Conservation (phyloP, 2,113 vertebrate species). For the Lophotis ruficrista region DNA sequence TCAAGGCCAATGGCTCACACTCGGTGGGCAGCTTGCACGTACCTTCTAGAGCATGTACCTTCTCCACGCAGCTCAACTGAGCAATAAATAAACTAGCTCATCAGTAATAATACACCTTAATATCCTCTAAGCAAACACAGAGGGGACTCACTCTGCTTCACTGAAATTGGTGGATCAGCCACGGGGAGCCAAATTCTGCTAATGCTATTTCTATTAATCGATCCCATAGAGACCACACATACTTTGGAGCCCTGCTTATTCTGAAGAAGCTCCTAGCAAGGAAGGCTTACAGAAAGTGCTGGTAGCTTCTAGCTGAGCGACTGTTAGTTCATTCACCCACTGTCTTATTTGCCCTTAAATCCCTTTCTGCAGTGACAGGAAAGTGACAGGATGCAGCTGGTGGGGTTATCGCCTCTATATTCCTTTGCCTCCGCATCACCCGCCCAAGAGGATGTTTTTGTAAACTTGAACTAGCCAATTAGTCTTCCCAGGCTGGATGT, state of each 20-base stretch:
- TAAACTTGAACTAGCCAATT: background rate
- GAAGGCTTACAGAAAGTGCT: background rate
- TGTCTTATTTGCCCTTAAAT: background rate
- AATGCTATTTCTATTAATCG: background rate
- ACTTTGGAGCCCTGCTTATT: background rate
- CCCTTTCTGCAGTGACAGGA: background rate
- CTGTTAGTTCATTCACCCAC: slow-evolving; percentile 26
- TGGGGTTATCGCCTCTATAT: background rate
- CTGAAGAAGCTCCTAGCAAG: background rate
- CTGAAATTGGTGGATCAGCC: background rate
- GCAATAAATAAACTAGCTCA: background rate
- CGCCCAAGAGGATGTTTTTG: background rate
- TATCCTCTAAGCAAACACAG: background rate
- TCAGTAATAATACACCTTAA: background rate
- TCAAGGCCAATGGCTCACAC: background rate
- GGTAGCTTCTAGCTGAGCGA: background rate
- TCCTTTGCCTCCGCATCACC: background rate
- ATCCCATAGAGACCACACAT: accelerated
- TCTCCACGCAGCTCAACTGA: background rate
- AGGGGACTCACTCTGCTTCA: background rate
- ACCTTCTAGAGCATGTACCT: background rate
- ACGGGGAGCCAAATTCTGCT: background rate
- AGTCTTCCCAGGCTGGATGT: background rate
- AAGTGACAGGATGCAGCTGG: slow-evolving; percentile 15
- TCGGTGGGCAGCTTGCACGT: background rate